phyloP scores from a whole-genome alignment of 2,113 vertebrate genomes.

The Paramisgurnus dabryanus region DNA sequence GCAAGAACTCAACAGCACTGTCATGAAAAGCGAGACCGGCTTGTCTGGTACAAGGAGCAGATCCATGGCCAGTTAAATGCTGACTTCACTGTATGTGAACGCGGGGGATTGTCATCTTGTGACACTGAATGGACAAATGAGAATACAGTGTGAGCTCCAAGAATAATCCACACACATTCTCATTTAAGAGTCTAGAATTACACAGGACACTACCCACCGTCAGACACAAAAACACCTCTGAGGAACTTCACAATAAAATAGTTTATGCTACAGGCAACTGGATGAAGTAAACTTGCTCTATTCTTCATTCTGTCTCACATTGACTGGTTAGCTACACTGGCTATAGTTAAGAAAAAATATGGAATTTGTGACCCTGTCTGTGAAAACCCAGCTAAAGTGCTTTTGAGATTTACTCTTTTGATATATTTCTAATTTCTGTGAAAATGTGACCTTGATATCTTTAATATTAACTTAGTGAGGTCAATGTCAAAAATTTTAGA shows the following conservation, averaged over 20 bases:
- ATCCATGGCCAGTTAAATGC: slow-evolving; percentile 38
- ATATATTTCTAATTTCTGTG: too few species aligned
- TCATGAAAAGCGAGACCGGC: slow-evolving; percentile 28
- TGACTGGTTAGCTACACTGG: too few species aligned
- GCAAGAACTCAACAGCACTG: slow-evolving; percentile 34
- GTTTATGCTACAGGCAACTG: background rate
- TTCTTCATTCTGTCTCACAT: background rate
- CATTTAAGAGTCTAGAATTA: slow-evolving; percentile 17
- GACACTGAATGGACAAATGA: slow-evolving; percentile 6
- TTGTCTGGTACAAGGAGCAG: slow-evolving; percentile 43
- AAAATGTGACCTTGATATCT: too few species aligned
- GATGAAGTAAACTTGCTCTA: background rate
- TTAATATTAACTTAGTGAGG: too few species aligned
- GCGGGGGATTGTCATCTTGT: slow-evolving; percentile 24
- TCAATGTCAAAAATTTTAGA: too few species aligned
- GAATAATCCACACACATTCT: slow-evolving; percentile 38
- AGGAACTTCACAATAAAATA: slow-evolving; percentile 21
- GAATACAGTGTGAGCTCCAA: slow-evolving; percentile 32
- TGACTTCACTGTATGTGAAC: slow-evolving; percentile 45
- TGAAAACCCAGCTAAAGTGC: too few species aligned
- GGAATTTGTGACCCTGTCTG: too few species aligned
- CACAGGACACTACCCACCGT: background rate
- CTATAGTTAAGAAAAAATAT: too few species aligned
- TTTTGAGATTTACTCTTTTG: too few species aligned
- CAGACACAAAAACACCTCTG: slow-evolving; percentile 11